Evolutionary conservation across 53 echinoderm and acorn worm species (phyloP), one percentile per base, ranked within the genome.

Genomic region (Actinopyga echinites): DNA sequence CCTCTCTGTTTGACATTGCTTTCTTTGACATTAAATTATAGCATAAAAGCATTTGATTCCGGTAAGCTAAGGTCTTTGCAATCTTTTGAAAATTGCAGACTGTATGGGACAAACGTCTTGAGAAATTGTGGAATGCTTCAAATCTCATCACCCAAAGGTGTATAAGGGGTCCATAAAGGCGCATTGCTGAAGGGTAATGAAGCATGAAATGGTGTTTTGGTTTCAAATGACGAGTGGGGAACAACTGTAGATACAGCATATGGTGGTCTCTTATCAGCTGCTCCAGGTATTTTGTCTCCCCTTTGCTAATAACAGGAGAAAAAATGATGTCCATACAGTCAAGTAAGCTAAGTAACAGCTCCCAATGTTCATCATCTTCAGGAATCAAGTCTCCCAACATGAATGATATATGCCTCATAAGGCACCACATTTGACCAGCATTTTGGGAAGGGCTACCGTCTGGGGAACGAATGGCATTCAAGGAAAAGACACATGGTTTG

Each of bases 1-100:
- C 81, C 3, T 60, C 58, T 81, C 81, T 81, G 29, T 61, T 22
- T 9, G 24, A 23, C 81, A 80, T 9, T 37, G 59, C 28, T 33
- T 81, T 28, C 40, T 23, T 59, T 6, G 81, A 60, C 63, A 81
- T 34, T 8, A 81, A 5, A 61, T 81, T 81, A 38, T 81, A 61
- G 33, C 57, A 60, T 6, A 81, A 43, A 62, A 81, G 40, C 38
- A 81, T 81, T 26, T 61, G 81, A 42, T 81, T 81, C 25, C 62
- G 33, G 40, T 60, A 81, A 22, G 84, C n/a, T n/a, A n/a, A n/a
- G n/a, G n/a, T n/a, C n/a, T n/a, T n/a, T n/a, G n/a, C n/a, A n/a
- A n/a, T n/a, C 63, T 86, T 89, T 21, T 90, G 86, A 29, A 86
- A 90, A 17, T 90, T 86, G n/a, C 90, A 90, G 0, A 79, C 64